phyloP scores from a whole-genome alignment of 2,113 vertebrate genomes.

The Manacus vitellinus region DNA sequence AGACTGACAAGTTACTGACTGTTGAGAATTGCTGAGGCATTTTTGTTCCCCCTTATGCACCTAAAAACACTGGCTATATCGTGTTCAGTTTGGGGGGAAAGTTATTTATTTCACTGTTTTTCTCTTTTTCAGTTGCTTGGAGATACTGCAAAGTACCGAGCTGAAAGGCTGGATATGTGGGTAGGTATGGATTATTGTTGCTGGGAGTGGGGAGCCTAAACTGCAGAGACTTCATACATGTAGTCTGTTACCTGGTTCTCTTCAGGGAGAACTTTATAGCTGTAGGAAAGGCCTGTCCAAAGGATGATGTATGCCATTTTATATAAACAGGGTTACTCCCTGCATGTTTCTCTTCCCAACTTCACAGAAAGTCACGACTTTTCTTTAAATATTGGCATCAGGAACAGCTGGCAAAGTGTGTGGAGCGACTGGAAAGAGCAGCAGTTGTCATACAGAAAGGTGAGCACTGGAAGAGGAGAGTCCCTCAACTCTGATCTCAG shows the following conservation, averaged over 20 bases:
- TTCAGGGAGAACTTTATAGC: background rate
- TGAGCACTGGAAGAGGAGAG: conserved; percentile 5
- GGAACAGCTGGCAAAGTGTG: conserved; percentile 66
- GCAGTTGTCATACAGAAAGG: conserved; percentile 77
- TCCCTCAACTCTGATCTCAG: background rate
- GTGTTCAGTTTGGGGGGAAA: background rate
- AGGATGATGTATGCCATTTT: background rate
- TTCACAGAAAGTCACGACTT: conserved; percentile 70
- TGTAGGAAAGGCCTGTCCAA: background rate
- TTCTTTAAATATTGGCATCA: conserved; percentile 84
- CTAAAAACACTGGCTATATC: background rate
- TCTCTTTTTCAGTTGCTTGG: conserved; percentile 65
- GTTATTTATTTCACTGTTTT: background rate
- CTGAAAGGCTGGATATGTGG: conserved; percentile 77
- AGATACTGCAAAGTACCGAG: conserved; percentile 68
- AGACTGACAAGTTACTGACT: background rate
- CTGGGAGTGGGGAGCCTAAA: background rate
- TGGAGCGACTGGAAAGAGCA: conserved; percentile 66
- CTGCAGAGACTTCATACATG: background rate
- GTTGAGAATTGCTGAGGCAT: background rate
- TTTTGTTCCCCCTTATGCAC: background rate
- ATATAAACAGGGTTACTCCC: background rate
- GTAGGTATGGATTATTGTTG: conserved; percentile 55
- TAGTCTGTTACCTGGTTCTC: background rate
- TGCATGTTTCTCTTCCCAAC: background rate